Base-by-base conservation (phyloP, 2,888 invertebrate species). In the Stratiomys singularior region DNA sequence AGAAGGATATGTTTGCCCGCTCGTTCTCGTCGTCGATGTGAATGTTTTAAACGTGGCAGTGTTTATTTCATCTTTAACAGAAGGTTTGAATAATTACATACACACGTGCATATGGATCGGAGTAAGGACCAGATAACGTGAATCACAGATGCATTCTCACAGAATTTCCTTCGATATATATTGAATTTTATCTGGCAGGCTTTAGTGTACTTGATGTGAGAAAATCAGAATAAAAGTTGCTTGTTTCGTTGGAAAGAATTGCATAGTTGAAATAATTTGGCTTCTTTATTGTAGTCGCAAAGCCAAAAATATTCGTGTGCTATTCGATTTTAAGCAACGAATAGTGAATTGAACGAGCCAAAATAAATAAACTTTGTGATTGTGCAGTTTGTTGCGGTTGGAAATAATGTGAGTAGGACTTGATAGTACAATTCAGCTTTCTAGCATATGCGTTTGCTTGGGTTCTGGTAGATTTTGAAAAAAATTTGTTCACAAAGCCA, bases 11-110 rank as follows among this genome's bases (percentile, higher is more conserved):
- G 28, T 44, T 67, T 18, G 4, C 18, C 44, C 44, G 13, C 67
- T 44, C 27, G 13, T 46, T 18, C 30, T 25, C 15, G 18, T 60
- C 25, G 60, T 25, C 25, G 15, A 3, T 25, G 21, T 9, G 67
- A 44, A 67, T 67, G 44, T 67, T 67, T 44, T 18, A 46, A 67
- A 44, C 71, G 52, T 71, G 67, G 18, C 25, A 46, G 47, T 18
- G 46, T 71, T 71, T 71, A 71, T 71, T 71, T 46, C 27, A 52
- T 71, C 71, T 46, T 71, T 15, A 47, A 28, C 71, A 71, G 67
- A 71, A 25, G 71, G 71, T 23, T 46, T 46, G 47, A 25, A n/a
- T 15, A 23, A 71, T 52, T 44, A 44, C 21, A 23, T 44, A 37
- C 37, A 37, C 9, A 37, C 37, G 44, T 67, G 67, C 18, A 30